phyloP scores from a whole-genome alignment of 2,797 vertebrate genomes.

The Lepus oiostolus region DNA sequence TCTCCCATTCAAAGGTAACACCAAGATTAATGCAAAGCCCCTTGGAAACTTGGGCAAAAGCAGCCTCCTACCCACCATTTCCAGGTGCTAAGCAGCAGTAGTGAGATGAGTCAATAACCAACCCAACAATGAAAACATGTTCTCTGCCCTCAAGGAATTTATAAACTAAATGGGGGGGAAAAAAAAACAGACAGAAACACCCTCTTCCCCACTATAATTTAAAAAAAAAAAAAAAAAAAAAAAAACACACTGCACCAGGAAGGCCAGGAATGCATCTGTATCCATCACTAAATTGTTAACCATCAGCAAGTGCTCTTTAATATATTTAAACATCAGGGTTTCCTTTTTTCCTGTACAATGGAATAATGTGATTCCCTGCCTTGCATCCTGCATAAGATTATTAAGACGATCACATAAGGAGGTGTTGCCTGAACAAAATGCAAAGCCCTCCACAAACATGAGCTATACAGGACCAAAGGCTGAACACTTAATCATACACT shows the following conservation, averaged over 20 bases:
- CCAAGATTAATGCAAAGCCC: background rate
- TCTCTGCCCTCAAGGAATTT: constrained; percentile 5
- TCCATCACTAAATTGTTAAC: constrained; percentile 9
- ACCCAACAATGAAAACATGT: background rate
- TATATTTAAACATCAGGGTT: constrained; percentile 20
- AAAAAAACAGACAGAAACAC: background rate
- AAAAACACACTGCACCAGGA: background rate
- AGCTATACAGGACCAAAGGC: background rate
- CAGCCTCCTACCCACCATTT: background rate
- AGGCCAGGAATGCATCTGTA: background rate
- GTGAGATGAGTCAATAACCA: background rate
- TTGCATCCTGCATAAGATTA: background rate
- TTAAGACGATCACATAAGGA: background rate
- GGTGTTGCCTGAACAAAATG: background rate
- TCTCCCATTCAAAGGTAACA: background rate
- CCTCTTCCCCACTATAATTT: background rate
- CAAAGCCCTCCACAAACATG: constrained; percentile 33
- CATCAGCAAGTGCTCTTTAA: background rate
- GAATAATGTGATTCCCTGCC: background rate
- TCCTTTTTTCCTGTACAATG: background rate
- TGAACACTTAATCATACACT: constrained; percentile 2
- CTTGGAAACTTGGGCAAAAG: background rate
- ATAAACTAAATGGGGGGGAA: background rate
- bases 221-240: no score
- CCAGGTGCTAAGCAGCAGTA: background rate